Evolutionary conservation across 2,888 invertebrate species (phyloP), one percentile per base, ranked within the genome.

Genomic region (Epirrhoe tristata): DNA sequence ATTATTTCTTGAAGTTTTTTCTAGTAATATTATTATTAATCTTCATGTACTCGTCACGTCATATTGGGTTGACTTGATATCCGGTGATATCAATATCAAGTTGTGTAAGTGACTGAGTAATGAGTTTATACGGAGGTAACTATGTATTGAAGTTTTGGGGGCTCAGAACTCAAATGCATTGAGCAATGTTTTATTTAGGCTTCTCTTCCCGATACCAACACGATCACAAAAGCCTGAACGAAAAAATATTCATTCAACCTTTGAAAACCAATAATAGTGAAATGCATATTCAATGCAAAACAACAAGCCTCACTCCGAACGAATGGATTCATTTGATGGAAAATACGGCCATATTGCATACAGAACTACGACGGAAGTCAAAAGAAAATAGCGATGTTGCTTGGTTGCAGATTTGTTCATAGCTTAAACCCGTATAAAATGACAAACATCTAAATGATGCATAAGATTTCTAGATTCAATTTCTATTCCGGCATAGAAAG

Each of bases 241-340:
- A 60, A 60, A 48, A 46, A 60, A 60, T 55, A 17, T 65, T 43
- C 43, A 65, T 46, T 54, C 17, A 55, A 62, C 48, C 48, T 61
- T 52, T 43, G 43, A 57, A 63, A 39, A 50, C 39, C 57, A 62
- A 66, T 60, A 59, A 24, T 54, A 32, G 36, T 57, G 52, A 67
- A 48, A 63, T 58, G 58, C 55, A 62, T 61, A 48, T 61, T 56
- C 62, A 63, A 64, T 55, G 65, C 43, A 56, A 64, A 61, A 56
- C 43, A 52, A 34, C 56, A 50, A 48, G 36, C 32, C 50, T 39
- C 48, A 55, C 36, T 62, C 12, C 39, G 63, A 31, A 31, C 56
- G 36, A 24, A 17, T 31, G 39, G 31, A 56, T 14, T 34, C 56
- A 56, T 50, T 31, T 24, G 31, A 36, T 56, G 51, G 55, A 62